These are phyloP conservation scores for Nephotettix cincticeps DNA, from an alignment of 1,140 invertebrate species.

Conservation along the genomic window DNA sequence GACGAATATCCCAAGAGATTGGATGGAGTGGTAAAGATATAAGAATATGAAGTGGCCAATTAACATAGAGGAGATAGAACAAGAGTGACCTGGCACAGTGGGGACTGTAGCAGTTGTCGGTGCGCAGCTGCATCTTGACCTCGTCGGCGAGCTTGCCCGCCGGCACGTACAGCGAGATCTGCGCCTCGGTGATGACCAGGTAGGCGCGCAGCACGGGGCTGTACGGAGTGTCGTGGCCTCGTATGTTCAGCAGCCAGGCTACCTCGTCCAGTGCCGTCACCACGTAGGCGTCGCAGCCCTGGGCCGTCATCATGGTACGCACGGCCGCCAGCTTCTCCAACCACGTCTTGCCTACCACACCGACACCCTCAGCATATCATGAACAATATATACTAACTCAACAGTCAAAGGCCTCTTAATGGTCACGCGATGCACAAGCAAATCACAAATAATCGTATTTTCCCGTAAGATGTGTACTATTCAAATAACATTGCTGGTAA, in stretches of 20 bases:
- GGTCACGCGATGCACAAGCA: too few relatives aligned
- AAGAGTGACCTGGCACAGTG: slow-evolving; percentile 72
- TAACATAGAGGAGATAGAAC: too few relatives aligned
- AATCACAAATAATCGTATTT: too few relatives aligned
- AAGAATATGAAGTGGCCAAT: too few relatives aligned
- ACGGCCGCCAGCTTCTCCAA: slow-evolving; percentile 69
- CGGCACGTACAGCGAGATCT: slow-evolving; percentile 63
- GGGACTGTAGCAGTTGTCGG: slow-evolving; percentile 59
- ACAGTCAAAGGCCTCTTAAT: too few relatives aligned
- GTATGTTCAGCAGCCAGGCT: slow-evolving; percentile 93
- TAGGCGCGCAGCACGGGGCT: slow-evolving; percentile 84
- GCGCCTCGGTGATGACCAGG: slow-evolving; percentile 64
- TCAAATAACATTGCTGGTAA: too few relatives aligned
- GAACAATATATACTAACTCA: too few relatives aligned
- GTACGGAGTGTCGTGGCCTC: slow-evolving; percentile 85
- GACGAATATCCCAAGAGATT: too few relatives aligned
- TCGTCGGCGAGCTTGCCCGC: slow-evolving; percentile 56
- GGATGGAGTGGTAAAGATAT: too few relatives aligned
- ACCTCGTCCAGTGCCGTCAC: slow-evolving; percentile 90
- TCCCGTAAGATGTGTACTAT: too few relatives aligned
- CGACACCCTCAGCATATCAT: too few relatives aligned
- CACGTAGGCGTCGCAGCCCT: slow-evolving; percentile 73
- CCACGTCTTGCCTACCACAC: slow-evolving; percentile 69
- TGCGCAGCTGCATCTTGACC: slow-evolving; percentile 55
- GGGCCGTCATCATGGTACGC: slow-evolving; percentile 61